Conservation (phyloP, 2,113 vertebrate species). For the Lophius piscatorius region DNA sequence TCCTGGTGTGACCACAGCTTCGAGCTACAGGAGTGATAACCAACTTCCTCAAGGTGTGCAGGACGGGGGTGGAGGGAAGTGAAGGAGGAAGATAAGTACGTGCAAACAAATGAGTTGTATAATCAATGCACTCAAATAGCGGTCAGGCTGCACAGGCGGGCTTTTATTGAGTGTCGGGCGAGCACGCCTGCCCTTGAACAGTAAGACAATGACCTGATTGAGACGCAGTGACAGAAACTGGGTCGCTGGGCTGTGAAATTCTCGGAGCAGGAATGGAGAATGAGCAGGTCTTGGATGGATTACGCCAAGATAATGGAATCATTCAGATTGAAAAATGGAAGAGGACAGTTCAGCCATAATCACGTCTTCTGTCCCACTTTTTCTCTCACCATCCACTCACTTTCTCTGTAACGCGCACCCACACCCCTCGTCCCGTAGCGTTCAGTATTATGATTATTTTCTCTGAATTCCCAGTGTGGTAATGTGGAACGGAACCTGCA, state of each 20-base stretch:
- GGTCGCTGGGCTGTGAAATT: conserved; percentile 55
- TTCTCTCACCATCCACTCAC: conserved; percentile 15
- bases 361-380: conserved; percentile 39
- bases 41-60: conserved; percentile 25
- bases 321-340: conserved; percentile 70
- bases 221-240: conserved; percentile 56
- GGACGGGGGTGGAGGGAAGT: background rate
- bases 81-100: conserved; percentile 3
- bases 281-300: conserved; percentile 65
- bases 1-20: conserved; percentile 33
- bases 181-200: conserved; percentile 56
- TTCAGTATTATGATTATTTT: conserved; percentile 51
- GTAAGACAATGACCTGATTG: conserved; percentile 67
- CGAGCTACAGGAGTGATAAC: conserved; percentile 28
- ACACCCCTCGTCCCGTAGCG: conserved; percentile 17
- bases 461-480: conserved; percentile 43
- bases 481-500: conserved; percentile 63
- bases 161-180: conserved; percentile 11
- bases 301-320: conserved; percentile 74
- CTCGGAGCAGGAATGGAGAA: conserved; percentile 42
- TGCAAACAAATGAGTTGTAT: conserved; percentile 23
- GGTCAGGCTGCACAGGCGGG: conserved; percentile 3
- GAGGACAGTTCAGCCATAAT: conserved; percentile 60
- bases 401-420: conserved; percentile 18
- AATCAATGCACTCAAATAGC: conserved; percentile 19